Evolutionary conservation across 1,140 invertebrate species (phyloP), one percentile per base, ranked within the genome.

Genomic region (Adelges cooleyi): DNA sequence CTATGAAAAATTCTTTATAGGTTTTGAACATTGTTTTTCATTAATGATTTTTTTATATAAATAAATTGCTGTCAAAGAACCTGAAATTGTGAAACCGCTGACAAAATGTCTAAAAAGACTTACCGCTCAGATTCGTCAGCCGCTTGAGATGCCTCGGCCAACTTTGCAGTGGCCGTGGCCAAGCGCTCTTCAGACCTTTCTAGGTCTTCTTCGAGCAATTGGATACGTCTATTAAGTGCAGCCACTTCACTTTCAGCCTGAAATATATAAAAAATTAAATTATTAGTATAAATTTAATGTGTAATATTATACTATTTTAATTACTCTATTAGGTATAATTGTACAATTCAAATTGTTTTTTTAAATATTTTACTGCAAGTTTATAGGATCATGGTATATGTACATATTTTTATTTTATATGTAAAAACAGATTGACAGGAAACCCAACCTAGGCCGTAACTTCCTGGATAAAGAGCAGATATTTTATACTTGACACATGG

Each of bases 71-170:
- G n/a, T n/a, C n/a, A n/a, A n/a, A n/a, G n/a, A n/a, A n/a, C n/a
- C n/a, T n/a, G n/a, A n/a, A n/a, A n/a, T n/a, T n/a, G n/a, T n/a
- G n/a, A n/a, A n/a, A n/a, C n/a, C n/a, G n/a, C n/a, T n/a, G n/a
- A n/a, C n/a, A n/a, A n/a, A n/a, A 33, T 33, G 11, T 33, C 29
- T 11, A 33, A 33, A 6, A 33, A 11, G 29, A 76, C 84, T 82
- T 85, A 99, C 96, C 96, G 92, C 89, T 99, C 95, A 75, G 92
- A 96, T 81, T 99, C 96, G 84, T 99, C 96, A 74, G 95, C 95
- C 72, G 94, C 92, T 78, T 97, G 92, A 70, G 94, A 96, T 71
- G 96, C 96, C 82, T 99, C 95, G 69, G 97, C 92, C 75, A 99
- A 81, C 81, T 98, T 99, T 74, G 88, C 86, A 72, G 94, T 94